Evolutionary conservation across 1,140 invertebrate genomes (phyloP).

Genomic region (Macrosteles quadrilineatus): DNA sequence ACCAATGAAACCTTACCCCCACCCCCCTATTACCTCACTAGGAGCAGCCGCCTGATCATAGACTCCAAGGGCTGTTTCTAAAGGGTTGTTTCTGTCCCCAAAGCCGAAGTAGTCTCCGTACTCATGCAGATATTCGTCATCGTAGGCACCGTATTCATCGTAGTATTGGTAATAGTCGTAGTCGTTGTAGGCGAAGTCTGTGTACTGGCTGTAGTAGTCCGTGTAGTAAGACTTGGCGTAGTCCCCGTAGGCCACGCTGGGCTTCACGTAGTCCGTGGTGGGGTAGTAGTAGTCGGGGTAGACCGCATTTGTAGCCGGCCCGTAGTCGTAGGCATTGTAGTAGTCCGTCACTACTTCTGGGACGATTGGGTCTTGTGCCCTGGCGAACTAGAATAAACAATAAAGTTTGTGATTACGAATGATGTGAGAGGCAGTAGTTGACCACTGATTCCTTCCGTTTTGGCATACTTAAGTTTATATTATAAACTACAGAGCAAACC

Average conservation of each 20-base stretch:
- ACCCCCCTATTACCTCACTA: too few species aligned
- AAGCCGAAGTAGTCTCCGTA: neutral
- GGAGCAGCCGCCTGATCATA: neutral
- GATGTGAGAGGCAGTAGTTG: too few species aligned
- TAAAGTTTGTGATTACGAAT: too few species aligned
- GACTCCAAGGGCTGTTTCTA: neutral
- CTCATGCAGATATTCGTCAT: neutral
- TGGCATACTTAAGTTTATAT: too few species aligned
- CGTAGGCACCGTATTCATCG: neutral
- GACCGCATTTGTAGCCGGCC: too few species aligned
- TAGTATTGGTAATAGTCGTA: neutral
- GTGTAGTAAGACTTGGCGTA: neutral
- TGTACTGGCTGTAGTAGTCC: neutral
- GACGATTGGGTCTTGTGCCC: too few species aligned
- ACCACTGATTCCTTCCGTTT: too few species aligned
- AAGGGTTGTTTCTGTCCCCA: neutral
- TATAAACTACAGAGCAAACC: too few species aligned
- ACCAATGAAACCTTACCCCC: too few species aligned
- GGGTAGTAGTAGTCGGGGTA: neutral
- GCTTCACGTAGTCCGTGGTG: neutral
- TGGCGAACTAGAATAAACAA: too few species aligned
- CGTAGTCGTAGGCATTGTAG: too few species aligned
- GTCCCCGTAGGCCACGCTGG: neutral
- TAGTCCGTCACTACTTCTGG: too few species aligned
- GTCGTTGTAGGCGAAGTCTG: neutral